Conservation (phyloP, 2,888 invertebrate genomes). For the Coenonympha arcania region DNA sequence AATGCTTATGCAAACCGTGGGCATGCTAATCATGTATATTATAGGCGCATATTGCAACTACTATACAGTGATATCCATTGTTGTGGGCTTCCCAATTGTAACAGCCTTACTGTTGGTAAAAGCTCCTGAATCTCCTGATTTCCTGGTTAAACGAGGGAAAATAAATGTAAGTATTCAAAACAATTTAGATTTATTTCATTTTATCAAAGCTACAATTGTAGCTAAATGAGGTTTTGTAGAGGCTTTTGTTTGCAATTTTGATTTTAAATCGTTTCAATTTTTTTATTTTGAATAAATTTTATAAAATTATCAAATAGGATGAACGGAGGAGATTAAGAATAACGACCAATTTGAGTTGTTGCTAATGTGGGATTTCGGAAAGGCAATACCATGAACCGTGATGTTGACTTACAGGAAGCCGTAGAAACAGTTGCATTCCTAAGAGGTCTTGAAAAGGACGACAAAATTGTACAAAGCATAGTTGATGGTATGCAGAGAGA, state of each 20-base stretch:
- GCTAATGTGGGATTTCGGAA: background rate
- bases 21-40: slow-evolving; percentile 47
- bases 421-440: slow-evolving; percentile 38
- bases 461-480: slow-evolving; percentile 41
- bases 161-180: slow-evolving; percentile 43
- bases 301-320: background rate
- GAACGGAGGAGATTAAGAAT: background rate
- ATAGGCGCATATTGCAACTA: slow-evolving; percentile 51
- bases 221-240: background rate
- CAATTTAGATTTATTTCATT: too few species aligned
- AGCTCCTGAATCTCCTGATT: slow-evolving; percentile 61
- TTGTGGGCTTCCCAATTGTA: slow-evolving; percentile 39
- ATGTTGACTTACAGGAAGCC: slow-evolving; percentile 42
- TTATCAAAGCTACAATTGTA: too few species aligned
- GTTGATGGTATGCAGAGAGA: slow-evolving; percentile 41
- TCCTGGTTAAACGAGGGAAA: slow-evolving; percentile 47
- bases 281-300: background rate
- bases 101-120: slow-evolving; percentile 42
- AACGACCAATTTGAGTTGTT: background rate
- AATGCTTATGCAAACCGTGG: slow-evolving; percentile 44
- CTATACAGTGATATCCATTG: slow-evolving; percentile 41
- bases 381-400: background rate
- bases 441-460: slow-evolving; percentile 40
- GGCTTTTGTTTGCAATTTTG: background rate
- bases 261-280: background rate